Evolutionary conservation across 2,888 invertebrate genomes (phyloP), one percentile per base, ranked within the genome.

Genomic region (Zonitis immaculata): DNA sequence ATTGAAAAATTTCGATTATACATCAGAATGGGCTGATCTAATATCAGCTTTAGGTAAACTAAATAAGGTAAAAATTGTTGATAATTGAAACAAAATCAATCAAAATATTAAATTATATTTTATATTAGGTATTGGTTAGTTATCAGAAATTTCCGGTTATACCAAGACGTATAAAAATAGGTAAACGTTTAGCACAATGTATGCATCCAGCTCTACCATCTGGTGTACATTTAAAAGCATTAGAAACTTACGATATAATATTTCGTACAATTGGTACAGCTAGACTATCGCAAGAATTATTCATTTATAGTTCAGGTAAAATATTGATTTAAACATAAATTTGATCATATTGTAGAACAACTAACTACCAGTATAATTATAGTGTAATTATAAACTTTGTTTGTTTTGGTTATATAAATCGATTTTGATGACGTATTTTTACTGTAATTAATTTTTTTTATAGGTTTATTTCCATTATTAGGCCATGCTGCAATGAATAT

Each of bases 1-100:
- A 12, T 77, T 95, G 57, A 91, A 89, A 71, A 89, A 86, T 74
- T 95, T 95, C 77, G 95, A 95, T 70, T 89, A 89, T 71, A 91
- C 93, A n/a, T 89, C 89, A 66, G 94, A 95, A 82, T 95, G 95
- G 95, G 91, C 94, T 51, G 95, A 95, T 77, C 79, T 95, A 47
- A 95, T 95, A 67, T 88, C 91, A 49, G 92, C 93, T 5, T 77
- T 95, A 27, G 91, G 89, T 46, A 94, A 94, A 76, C 80, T 95
- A 28, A 91, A 91, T 74, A 94, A 94, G 83, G 93, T 91, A 77
- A 62, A 6, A 14, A 16, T n/a, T n/a, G n/a, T n/a, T n/a, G n/a
- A n/a, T n/a, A n/a, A n/a, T n/a, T n/a, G n/a, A n/a, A n/a, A n/a
- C n/a, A n/a, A n/a, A n/a, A n/a, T n/a, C n/a, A n/a, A n/a, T n/a